Evolutionary conservation across 2,888 invertebrate species (phyloP), one percentile per base, ranked within the genome.

Genomic region (Drosophila subquinaria): DNA sequence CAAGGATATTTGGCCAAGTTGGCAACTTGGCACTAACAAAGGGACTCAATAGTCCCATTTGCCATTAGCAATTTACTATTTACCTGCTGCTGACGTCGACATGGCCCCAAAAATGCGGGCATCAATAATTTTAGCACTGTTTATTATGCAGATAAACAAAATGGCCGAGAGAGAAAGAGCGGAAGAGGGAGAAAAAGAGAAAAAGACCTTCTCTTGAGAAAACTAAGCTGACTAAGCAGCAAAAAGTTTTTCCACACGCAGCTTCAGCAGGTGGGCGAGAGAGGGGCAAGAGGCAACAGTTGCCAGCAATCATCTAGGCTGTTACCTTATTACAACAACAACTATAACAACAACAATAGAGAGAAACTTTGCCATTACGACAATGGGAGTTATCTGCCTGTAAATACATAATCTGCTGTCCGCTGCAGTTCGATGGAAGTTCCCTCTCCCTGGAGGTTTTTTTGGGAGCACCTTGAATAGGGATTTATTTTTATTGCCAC

Each of bases 141-240:
- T 88, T 86, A 86, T 86, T 84, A 87, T 84, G 83, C 88, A 87
- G 88, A 84, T 87, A 84, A 82, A 87, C 88, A 82, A 84, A 84
- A 84, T 84, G 83, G 85, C 69, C 62, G 48, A 51, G 11, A 63
- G 35, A 55, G 38, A 23, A 33, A 42, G 27, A 30, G 27, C 0
- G 11, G 13, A 10, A 10, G 48, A 48, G 5, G 3, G 9, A 35
- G 50, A 4, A 13, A 10, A 0, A 13, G 11, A 17, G 17, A 51
- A 6, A 9, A 8, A 61, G 67, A 68, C 57, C 59, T 60, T 47
- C 62, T 66, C 86, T 79, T 77, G 71, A 71, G 71, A 73, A 73
- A 82, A 74, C 81, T 79, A 66, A 69, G 79, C 85, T 81, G 83
- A 86, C 71, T 30, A 30, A 30, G 73, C 80, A 75, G 82, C 86